Base-by-base conservation (phyloP, 2,888 invertebrate genomes). In the Cactoblastis cactorum region DNA sequence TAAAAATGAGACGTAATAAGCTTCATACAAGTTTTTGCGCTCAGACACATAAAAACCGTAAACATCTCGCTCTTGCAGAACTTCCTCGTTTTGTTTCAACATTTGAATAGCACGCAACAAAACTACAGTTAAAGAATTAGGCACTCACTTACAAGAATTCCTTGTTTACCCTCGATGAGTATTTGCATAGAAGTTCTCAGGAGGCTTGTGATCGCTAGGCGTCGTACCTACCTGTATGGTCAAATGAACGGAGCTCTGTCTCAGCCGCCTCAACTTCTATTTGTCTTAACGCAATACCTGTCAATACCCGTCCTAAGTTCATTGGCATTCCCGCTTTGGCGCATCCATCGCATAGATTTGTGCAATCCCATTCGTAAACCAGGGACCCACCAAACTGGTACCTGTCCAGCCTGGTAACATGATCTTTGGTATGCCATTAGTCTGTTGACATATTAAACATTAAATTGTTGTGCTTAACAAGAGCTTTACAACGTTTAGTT, bases 231-330 rank as follows among this genome's bases (percentile, higher is more conserved):
- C 59, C 67, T 71, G 71, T 71, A 69, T 65, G 84, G 81, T 82
- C 82, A 81, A 84, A 83, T 77, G 83, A 85, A 79, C 83, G 83
- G 84, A 77, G 85, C 82, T 82, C 83, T 77, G 79, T 77, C 80
- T 81, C 74, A 80, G 81, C 74, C 79, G 81, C 80, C 81, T 78
- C 79, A 76, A 79, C 83, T 77, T 81, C 74, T 88, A 80, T 88
- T 87, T 87, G 87, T 87, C 79, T 88, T 87, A 86, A 85, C 87
- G 87, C 87, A 86, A 88, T 88, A 85, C 83, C 83, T 84, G 87
- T 88, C 87, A 85, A 88, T 85, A 85, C 78, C 80, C 82, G 82
- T 79, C 80, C 76, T 75, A 85, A 86, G 87, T 88, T 87, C 88
- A 87, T 83, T 88, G 87, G 83, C 88, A 84, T 80, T 80, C 77